Conservation (phyloP, 2,113 vertebrate species). For the Cyanistes caeruleus region DNA sequence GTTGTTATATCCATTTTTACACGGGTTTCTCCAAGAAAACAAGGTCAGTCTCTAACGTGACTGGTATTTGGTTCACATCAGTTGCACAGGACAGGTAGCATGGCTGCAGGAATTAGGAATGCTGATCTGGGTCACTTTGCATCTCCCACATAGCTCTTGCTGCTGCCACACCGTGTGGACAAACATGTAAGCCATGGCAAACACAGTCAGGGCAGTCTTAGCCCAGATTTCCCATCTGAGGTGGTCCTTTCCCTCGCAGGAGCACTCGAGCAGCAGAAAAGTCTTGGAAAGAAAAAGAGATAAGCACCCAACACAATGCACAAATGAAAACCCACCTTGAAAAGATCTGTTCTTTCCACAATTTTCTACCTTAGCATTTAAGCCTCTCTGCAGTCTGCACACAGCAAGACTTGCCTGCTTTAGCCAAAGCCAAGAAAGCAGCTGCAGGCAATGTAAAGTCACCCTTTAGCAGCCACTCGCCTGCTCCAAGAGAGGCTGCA, state of each 20-base stretch:
- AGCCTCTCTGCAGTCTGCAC: not conserved
- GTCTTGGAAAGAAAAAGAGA: not conserved
- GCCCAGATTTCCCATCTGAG: not conserved
- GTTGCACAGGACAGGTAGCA: not conserved
- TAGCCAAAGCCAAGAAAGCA: not conserved
- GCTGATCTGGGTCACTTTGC: slow-evolving; percentile 5
- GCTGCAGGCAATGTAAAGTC: not conserved
- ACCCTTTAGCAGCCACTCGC: not conserved
- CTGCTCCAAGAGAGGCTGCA: not conserved
- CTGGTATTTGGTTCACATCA: slow-evolving; percentile 2
- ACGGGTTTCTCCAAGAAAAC: slow-evolving; percentile 45
- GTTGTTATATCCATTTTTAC: slow-evolving; percentile 55
- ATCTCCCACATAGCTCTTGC: not conserved
- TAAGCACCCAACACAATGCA: not conserved
- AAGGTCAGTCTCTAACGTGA: not conserved
- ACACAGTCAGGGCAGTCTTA: not conserved
- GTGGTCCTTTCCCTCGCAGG: not conserved
- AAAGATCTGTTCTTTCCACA: not conserved
- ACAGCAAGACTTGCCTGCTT: not conserved
- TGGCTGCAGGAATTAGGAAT: not conserved
- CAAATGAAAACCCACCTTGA: not conserved
- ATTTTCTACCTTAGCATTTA: not conserved
- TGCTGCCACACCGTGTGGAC: not conserved
- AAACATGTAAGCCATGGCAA: not conserved
- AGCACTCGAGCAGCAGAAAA: not conserved